These are phyloP conservation scores for Aplochiton taeniatus DNA, from an alignment of 2,797 vertebrate species.

Conservation along the genomic window DNA sequence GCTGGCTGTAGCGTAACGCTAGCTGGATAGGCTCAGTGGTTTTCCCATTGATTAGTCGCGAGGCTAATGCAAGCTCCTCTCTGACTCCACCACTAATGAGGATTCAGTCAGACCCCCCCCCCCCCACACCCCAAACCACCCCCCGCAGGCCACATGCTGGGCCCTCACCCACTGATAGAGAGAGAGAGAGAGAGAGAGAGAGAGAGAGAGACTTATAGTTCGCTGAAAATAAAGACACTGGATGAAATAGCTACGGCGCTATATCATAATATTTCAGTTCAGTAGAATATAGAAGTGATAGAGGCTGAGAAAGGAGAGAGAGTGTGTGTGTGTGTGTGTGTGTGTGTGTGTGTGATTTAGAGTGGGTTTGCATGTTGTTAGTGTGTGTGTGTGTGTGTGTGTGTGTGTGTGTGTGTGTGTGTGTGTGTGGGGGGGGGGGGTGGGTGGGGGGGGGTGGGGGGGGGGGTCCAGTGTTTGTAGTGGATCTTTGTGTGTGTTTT, in stretches of 20 bases:
- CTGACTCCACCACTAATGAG: conserved; percentile 91
- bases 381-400: conserved; percentile 7
- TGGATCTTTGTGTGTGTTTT: conserved; percentile 15
- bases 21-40: conserved; percentile 88
- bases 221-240: not conserved
- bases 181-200: conserved; percentile 2
- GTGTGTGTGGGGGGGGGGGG: not conserved
- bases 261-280: too few relatives aligned
- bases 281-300: too few relatives aligned
- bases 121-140: conserved; percentile 62
- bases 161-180: not conserved
- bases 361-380: not conserved
- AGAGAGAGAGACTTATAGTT: not conserved
- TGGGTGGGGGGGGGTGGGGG: not conserved
- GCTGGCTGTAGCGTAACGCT: conserved; percentile 58
- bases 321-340: conserved; percentile 12
- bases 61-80: conserved; percentile 92
- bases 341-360: conserved; percentile 4
- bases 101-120: conserved; percentile 84
- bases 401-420: conserved; percentile 2
- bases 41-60: conserved; percentile 97
- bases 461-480: not conserved
- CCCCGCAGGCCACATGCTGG: not conserved
- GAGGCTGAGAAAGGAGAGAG: too few relatives aligned
- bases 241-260: too few relatives aligned